Conservation (phyloP, 2,797 vertebrate species). For the Sebastes iracundus region DNA sequence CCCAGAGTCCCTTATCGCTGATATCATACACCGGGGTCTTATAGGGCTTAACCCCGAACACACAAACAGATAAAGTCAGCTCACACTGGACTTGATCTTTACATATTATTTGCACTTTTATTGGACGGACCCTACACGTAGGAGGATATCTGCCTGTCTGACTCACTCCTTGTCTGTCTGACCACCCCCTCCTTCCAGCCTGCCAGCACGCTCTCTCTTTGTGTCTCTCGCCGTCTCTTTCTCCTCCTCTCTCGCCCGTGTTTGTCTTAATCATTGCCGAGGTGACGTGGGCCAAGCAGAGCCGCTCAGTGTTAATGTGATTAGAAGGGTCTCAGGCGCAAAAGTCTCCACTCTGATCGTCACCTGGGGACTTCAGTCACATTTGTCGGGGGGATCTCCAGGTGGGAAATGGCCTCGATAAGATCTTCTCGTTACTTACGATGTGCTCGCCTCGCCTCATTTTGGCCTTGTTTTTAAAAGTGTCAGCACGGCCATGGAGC, state of each 20-base stretch:
- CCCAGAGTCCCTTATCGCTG: slow-evolving; percentile 51
- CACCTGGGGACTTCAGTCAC: slow-evolving; percentile 61
- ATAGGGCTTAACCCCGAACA: slow-evolving; percentile 48
- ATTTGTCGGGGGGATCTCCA: slow-evolving; percentile 55
- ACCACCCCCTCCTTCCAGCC: slow-evolving; percentile 72
- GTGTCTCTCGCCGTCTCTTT: slow-evolving; percentile 55
- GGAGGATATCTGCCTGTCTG: slow-evolving; percentile 74
- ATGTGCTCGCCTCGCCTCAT: slow-evolving; percentile 11
- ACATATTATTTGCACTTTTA: slow-evolving; percentile 62
- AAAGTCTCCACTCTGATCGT: slow-evolving; percentile 59
- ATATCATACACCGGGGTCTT: slow-evolving; percentile 34
- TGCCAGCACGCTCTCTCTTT: slow-evolving; percentile 56
- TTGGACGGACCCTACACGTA: slow-evolving; percentile 65
- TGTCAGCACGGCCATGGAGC: slow-evolving; percentile 1
- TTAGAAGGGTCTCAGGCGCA: slow-evolving; percentile 62
- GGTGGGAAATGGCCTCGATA: slow-evolving; percentile 46
- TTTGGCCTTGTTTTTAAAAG: slow-evolving; percentile 24
- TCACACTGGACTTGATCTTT: slow-evolving; percentile 41
- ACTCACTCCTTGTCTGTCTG: slow-evolving; percentile 78
- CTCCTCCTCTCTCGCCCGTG: slow-evolving; percentile 50
- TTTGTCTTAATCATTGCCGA: slow-evolving; percentile 72
- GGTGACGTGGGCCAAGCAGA: slow-evolving; percentile 67
- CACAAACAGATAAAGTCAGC: slow-evolving; percentile 33
- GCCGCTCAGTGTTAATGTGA: slow-evolving; percentile 63
- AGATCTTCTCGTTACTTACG: slow-evolving; percentile 53